Evolutionary conservation across 1,140 invertebrate species (phyloP).

Genomic region (Drosophila cardini): DNA sequence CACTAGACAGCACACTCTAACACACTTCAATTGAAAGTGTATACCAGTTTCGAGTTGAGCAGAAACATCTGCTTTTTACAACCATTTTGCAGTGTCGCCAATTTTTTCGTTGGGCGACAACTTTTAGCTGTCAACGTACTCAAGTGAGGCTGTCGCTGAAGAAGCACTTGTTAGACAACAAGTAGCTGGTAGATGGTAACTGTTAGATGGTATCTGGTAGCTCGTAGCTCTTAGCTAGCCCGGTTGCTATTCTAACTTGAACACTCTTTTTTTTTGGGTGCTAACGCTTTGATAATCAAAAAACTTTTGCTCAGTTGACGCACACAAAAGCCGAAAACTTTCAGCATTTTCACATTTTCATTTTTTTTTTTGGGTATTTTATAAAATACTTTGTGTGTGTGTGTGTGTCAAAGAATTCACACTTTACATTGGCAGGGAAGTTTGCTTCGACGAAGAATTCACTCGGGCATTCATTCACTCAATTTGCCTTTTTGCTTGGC

Average conservation of each 20-base stretch:
- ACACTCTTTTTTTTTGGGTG: constrained; percentile 67
- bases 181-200: constrained; percentile 63
- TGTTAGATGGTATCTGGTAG: constrained; percentile 12
- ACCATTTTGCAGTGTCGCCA: constrained; percentile 72
- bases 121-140: constrained; percentile 74
- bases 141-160: constrained; percentile 47
- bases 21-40: constrained; percentile 33
- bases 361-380: constrained; percentile 1
- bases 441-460: constrained; percentile 36
- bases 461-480: constrained; percentile 73
- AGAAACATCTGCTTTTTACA: constrained; percentile 39
- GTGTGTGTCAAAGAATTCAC: constrained; percentile 60
- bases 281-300: constrained; percentile 83
- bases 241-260: constrained; percentile 61
- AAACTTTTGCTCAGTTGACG: constrained; percentile 76
- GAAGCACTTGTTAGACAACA: constrained; percentile 75
- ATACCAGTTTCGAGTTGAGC: constrained; percentile 24
- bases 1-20: neutral
- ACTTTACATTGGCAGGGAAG: constrained; percentile 57
- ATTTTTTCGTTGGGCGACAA: constrained; percentile 72
- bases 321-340: constrained; percentile 72
- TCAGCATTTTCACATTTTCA: constrained; percentile 51
- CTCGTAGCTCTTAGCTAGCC: constrained; percentile 38
- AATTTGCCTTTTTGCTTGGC: constrained; percentile 65
- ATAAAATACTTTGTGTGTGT: constrained; percentile 5